Base-by-base conservation (phyloP, 1,140 invertebrate genomes). In the Neuroterus valhalla region DNA sequence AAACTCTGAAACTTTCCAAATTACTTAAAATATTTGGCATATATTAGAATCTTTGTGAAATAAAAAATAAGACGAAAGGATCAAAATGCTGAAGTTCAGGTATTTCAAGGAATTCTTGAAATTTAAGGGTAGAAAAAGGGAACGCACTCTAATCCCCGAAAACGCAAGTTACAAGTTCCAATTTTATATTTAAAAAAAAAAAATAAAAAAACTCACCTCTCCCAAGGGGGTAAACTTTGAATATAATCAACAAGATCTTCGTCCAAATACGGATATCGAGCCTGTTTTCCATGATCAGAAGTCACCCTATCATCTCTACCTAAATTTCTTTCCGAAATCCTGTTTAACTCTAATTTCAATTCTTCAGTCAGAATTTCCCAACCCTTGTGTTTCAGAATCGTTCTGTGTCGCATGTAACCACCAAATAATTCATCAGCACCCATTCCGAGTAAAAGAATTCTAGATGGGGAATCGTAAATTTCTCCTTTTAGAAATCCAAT, bases 381-480 rank as follows among this genome's bases (percentile, higher is more conserved):
- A 1, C 94, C 94, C 43, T 89, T 86, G 15, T 91, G 91, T 80
- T 92, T 93, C 70, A 94, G 94, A 50, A 92, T 93, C 75, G 93
- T 94, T 78, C 96, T 91, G 84, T 99, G 97, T 78, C 97, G 93
- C 62, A 93, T 94, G 84, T 99, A 99, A 2, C 98, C 98, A 67
- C 96, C 98, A 84, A 99, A 95, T 82, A 98, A 92, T 91, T 99
- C 98, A 93, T 99, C 98, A 19, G 98, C 98, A 15, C 98, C 98
- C 91, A 96, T 97, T 31, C 98, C 98, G 82, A 96, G 89, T 62
- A 99, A 88, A 68, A 98, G 87, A n/a, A 98, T 93, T 87, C 94
- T 93, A 71, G 93, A 93, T 23, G 92, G 89, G 66, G 94, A 94
- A 50, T 86, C 87, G 79, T 93, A 94, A 8, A 80, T n/a, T 38